A percentile compares a stretch with the other conserved stretches of the same genome.
phyloP scores from a whole-genome alignment of 2,888 invertebrate species.

The Serripes groenlandicus region DNA sequence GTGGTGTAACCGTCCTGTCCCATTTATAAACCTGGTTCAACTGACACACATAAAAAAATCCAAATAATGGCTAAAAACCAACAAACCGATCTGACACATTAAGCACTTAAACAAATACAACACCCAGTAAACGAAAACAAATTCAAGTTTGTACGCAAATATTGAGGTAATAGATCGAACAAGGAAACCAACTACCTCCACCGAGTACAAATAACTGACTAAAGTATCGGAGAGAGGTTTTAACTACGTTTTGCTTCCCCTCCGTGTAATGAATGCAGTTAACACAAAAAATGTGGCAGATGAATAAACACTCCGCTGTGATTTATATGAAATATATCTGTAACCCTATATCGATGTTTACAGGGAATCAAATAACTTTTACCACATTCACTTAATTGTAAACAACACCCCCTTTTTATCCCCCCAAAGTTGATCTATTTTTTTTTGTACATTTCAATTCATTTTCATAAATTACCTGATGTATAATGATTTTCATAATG shows the following conservation, averaged over 20 bases:
- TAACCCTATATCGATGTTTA: conserved; percentile 17
- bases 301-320: conserved; percentile 22
- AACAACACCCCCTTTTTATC: background rate
- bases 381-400: background rate
- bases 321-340: conserved; percentile 22
- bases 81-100: conserved; percentile 20
- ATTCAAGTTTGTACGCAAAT: conserved; percentile 22
- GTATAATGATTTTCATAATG: too few relatives aligned
- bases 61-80: conserved; percentile 6
- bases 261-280: background rate
- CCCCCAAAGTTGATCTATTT: too few relatives aligned
- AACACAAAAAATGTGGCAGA: conserved; percentile 15
- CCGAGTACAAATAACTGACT: conserved; percentile 1
- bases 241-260: background rate
- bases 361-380: background rate
- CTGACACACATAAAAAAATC: conserved; percentile 1
- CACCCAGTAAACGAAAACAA: conserved; percentile 25
- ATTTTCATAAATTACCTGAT: too few relatives aligned
- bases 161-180: conserved; percentile 26
- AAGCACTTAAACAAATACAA: conserved; percentile 29
- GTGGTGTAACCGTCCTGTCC: too few relatives aligned
- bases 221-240: conserved; percentile 8
- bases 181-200: conserved; percentile 11
- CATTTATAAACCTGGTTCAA: background rate
- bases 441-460: too few relatives aligned